Percentiles rank a stretch among this genome's conserved stretches.
Conservation (phyloP, 2,797 vertebrate species). For the Coccyzus lansbergi region DNA sequence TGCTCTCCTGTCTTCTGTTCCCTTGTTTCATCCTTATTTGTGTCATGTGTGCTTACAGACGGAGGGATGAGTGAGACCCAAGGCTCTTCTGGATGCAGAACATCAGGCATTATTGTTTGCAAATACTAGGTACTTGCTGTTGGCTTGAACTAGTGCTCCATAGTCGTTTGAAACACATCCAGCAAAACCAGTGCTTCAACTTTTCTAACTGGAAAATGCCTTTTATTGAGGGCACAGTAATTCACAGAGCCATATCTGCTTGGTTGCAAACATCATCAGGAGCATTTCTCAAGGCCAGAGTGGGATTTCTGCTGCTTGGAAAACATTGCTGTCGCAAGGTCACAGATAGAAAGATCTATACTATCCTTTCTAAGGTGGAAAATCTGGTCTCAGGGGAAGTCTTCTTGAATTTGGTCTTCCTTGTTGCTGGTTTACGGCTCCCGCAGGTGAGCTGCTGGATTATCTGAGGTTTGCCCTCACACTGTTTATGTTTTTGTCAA, state of each 20-base stretch:
- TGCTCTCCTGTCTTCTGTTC: not conserved
- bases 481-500: not conserved
- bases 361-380: not conserved
- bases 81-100: not conserved
- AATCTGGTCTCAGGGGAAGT: not conserved
- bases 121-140: not conserved
- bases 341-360: accelerated
- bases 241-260: not conserved
- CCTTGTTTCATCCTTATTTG: not conserved
- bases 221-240: not conserved
- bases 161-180: not conserved
- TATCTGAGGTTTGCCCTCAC: not conserved
- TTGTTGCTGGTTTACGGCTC: not conserved
- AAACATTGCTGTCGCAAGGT: not conserved
- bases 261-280: not conserved
- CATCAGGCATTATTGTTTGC: not conserved
- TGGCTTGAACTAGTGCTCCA: not conserved
- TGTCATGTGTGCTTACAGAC: not conserved
- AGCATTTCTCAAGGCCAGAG: not conserved
- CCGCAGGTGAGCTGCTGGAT: not conserved
- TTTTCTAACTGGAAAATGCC: not conserved
- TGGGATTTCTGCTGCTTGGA: not conserved
- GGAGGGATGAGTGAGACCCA: not conserved
- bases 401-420: not conserved
- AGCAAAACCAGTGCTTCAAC: not conserved